Percentiles rank a stretch among this genome's conserved stretches.
Evolutionary conservation across 2,888 invertebrate genomes (phyloP).

Genomic region (Noctua comes): DNA sequence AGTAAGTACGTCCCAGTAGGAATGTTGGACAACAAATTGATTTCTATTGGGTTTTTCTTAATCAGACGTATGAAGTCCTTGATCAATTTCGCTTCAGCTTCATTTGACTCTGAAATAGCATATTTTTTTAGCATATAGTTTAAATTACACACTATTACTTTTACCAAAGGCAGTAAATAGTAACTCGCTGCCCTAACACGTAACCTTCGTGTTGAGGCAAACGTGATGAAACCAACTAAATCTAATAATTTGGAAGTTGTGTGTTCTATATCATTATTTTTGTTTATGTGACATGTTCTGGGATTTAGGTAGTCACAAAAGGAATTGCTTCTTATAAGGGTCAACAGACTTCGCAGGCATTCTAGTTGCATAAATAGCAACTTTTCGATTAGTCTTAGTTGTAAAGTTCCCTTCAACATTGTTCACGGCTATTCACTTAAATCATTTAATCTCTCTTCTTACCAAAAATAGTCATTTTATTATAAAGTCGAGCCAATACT

Average conservation of each 20-base stretch:
- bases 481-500: conserved; percentile 21
- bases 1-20: conserved; percentile 24
- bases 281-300: background rate
- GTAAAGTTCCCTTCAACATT: background rate
- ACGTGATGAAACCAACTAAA: background rate
- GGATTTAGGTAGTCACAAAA: background rate
- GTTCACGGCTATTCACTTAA: background rate
- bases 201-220: background rate
- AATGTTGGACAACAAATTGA: conserved; percentile 18
- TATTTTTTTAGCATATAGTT: background rate
- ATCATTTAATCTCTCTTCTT: background rate
- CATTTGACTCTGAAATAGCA: conserved; percentile 19
- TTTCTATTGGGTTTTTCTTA: conserved; percentile 40
- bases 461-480: conserved; percentile 11
- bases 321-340: background rate
- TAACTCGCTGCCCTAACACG: background rate
- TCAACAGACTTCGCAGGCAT: background rate
- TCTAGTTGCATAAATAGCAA: background rate
- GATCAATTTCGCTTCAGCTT: conserved; percentile 28
- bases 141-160: background rate
- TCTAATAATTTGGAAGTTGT: no score
- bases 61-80: conserved; percentile 41
- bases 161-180: background rate
- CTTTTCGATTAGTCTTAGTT: background rate
- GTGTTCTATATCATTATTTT: no score